Conservation (phyloP, 2,888 invertebrate genomes). For the Noctuana brunneofusca region DNA sequence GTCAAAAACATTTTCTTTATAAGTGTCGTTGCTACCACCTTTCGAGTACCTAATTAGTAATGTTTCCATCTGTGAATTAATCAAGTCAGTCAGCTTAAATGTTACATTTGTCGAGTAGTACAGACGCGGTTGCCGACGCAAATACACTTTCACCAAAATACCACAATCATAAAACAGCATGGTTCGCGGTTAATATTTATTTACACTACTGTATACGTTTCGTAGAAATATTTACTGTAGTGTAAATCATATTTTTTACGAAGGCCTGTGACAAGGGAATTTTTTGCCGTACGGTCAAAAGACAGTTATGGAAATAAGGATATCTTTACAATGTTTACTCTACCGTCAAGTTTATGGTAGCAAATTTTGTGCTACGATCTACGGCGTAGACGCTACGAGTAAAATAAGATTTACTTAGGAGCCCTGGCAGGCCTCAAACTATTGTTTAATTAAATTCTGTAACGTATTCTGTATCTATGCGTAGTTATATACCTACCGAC, state of each 20-base stretch:
- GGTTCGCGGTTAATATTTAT: conserved; percentile 57
- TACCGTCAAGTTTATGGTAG: neutral
- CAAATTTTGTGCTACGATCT: neutral
- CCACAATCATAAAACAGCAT: conserved; percentile 58
- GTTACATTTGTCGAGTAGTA: conserved; percentile 39
- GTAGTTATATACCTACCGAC: neutral
- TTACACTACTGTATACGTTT: conserved; percentile 52
- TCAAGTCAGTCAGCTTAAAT: neutral
- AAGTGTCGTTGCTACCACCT: neutral
- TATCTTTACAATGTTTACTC: conserved; percentile 5
- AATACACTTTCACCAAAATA: conserved; percentile 69
- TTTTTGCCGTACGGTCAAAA: conserved; percentile 10
- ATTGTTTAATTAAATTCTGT: conserved; percentile 27
- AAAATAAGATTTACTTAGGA: neutral
- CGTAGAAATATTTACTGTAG: conserved; percentile 51
- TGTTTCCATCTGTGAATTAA: neutral
- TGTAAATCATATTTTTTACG: conserved; percentile 37
- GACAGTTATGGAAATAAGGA: neutral
- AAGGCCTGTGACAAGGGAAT: conserved; percentile 34
- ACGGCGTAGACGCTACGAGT: neutral
- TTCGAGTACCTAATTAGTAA: neutral
- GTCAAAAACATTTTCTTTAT: neutral
- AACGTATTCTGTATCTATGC: conserved; percentile 1
- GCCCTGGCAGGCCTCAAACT: conserved; percentile 9
- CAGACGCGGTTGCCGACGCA: conserved; percentile 53